These are phyloP conservation scores for Asbolus verrucosus DNA, from an alignment of 1,140 invertebrate genomes.

Conservation along the genomic window DNA sequence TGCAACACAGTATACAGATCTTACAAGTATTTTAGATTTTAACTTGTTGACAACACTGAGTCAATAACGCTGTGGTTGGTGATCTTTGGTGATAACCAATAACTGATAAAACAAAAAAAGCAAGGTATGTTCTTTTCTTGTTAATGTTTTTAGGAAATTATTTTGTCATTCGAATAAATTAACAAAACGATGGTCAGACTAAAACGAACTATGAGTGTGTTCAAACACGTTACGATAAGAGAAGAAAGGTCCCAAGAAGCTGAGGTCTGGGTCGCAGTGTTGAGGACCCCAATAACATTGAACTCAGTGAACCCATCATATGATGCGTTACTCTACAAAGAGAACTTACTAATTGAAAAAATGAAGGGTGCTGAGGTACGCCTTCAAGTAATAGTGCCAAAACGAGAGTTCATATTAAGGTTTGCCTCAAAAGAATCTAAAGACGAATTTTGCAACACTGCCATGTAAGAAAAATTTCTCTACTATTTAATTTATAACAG, in stretches of 20 bases:
- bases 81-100: slow-evolving; percentile 7
- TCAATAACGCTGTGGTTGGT: background rate
- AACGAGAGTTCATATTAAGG: background rate
- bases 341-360: slow-evolving; percentile 23
- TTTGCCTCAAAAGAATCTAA: background rate
- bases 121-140: too few species aligned
- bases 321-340: slow-evolving; percentile 18
- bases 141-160: too few species aligned
- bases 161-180: slow-evolving; percentile 30
- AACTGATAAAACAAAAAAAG: slow-evolving; percentile 8
- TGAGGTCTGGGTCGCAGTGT: slow-evolving; percentile 4
- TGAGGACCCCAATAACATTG: slow-evolving; percentile 5
- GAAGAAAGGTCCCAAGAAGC: slow-evolving; percentile 3
- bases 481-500: slow-evolving; percentile 23
- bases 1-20: too few species aligned
- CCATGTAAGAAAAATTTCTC: slow-evolving; percentile 16
- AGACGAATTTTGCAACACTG: slow-evolving; percentile 5
- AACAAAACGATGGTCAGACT: slow-evolving; percentile 17
- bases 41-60: background rate
- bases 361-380: slow-evolving; percentile 1
- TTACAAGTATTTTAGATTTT: too few species aligned
- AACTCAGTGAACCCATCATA: slow-evolving; percentile 21
- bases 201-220: slow-evolving; percentile 16
- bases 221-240: slow-evolving; percentile 1
- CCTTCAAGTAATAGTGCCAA: background rate